Base-by-base conservation (phyloP, 2,113 vertebrate species). In the Lipophrys pholis region DNA sequence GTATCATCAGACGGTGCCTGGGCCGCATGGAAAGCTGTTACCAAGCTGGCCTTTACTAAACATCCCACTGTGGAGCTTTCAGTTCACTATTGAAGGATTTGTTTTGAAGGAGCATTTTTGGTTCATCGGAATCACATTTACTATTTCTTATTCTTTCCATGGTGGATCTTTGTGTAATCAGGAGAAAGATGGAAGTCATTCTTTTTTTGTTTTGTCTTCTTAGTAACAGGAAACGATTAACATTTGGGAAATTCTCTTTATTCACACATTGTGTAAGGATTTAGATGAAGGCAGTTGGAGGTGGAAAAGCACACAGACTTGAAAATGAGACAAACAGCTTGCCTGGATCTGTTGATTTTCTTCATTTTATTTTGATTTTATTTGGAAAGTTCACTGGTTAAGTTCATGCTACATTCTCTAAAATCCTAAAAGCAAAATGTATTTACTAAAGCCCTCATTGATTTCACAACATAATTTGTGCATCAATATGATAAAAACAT, bases 71-170 rank as follows among this genome's bases (percentile, higher is more conserved):
- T 74, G 66, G 49, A 63, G 64, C 51, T 76, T 65, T 57, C 52
- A 54, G 64, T 51, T 83, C 70, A 39, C 45, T 10, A 53, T 72
- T 88, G 82, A 89, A 85, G 82, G 73, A 85, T 75, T 81, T 36
- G 21, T 80, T 82, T 72, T 83, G 78, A 90, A 89, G 85, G 81
- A 83, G 71, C 56, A 41, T n/a, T 30, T 67, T 8, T 72, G 40
- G 55, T 67, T 48, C n/a, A 41, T 59, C 36, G 50, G 70, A 75
- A 36, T 55, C 48, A 35, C 40, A 46, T 68, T 66, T 46, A n/a
- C 42, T 45, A 7, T 51, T 71, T 73, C 17, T 40, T 14, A 8
- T 15, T 63, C 7, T 35, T 8, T 50, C 69, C 4, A 14, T 30
- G 21, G 4, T 30, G 21, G 21, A 30, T 30, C 21, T 30, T 30